Evolutionary conservation across 2,888 invertebrate species (phyloP).

Genomic region (Xestobium rufovillosum): DNA sequence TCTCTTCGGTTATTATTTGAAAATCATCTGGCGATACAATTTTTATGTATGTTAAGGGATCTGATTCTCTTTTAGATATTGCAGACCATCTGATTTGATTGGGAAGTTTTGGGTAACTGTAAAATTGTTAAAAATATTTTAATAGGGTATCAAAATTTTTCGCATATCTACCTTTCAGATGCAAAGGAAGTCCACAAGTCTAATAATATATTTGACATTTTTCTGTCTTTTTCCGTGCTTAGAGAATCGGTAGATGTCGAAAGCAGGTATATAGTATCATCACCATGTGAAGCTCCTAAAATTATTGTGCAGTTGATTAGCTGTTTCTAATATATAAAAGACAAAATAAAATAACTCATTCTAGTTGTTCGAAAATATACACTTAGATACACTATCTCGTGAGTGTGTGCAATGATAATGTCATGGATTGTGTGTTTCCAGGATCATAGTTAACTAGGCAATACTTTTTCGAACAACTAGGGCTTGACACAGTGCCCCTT

Average conservation of each 20-base stretch:
- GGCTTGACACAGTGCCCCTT: too few species aligned
- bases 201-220: conserved; percentile 48
- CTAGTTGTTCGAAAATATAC: too few species aligned
- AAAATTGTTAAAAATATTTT: conserved; percentile 1
- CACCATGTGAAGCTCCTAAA: conserved; percentile 57
- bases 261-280: conserved; percentile 52
- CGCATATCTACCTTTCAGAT: conserved; percentile 24
- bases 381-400: too few species aligned
- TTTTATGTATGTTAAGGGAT: conserved; percentile 47
- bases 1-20: conserved; percentile 43
- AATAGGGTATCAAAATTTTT: background rate
- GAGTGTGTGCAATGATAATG: too few species aligned
- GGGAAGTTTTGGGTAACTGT: conserved; percentile 30
- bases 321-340: too few species aligned
- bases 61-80: conserved; percentile 40
- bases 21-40: conserved; percentile 45
- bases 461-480: too few species aligned
- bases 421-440: too few species aligned
- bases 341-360: too few species aligned
- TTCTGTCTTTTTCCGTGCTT: conserved; percentile 43
- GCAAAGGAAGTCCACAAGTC: conserved; percentile 52
- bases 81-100: conserved; percentile 44
- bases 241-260: conserved; percentile 37
- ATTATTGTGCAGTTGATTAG: conserved; percentile 5
- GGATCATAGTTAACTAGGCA: too few species aligned